A percentile compares a stretch with the other conserved stretches of the same genome.
Conservation (phyloP, 1,140 invertebrate species). For the Babylonia areolata region DNA sequence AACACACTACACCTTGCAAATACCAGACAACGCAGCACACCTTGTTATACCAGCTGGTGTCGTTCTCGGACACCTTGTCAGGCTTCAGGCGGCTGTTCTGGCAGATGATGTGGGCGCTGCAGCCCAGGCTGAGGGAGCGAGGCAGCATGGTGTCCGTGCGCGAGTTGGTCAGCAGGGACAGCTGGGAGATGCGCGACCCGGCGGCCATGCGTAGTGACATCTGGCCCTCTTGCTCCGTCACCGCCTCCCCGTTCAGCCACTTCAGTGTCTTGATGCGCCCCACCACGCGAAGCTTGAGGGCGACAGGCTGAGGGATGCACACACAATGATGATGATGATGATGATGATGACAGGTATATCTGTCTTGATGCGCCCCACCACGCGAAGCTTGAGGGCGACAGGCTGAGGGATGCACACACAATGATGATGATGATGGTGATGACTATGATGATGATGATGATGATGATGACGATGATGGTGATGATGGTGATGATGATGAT, state of each 20-base stretch:
- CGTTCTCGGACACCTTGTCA: conserved; percentile 64
- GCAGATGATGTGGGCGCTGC: conserved; percentile 62
- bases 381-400: conserved; percentile 62
- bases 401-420: conserved; percentile 66
- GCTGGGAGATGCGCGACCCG: conserved; percentile 72
- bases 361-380: conserved; percentile 70
- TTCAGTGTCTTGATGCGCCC: conserved; percentile 69
- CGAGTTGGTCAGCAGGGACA: conserved; percentile 68
- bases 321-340: too few relatives aligned
- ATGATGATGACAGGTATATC: too few relatives aligned
- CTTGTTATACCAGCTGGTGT: conserved; percentile 69
- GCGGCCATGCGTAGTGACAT: conserved; percentile 70
- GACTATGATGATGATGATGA: too few relatives aligned
- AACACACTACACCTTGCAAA: too few relatives aligned
- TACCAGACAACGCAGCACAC: conserved; percentile 42
- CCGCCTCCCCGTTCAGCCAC: conserved; percentile 62
- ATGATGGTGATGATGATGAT: too few relatives aligned
- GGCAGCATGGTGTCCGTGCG: conserved; percentile 64
- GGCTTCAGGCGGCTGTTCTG: conserved; percentile 63
- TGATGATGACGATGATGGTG: too few relatives aligned
- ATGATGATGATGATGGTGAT: too few relatives aligned
- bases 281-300: conserved; percentile 66
- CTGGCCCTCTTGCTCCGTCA: conserved; percentile 68
- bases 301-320: conserved; percentile 60
- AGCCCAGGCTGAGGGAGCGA: conserved; percentile 63